Evolutionary conservation across 2,797 vertebrate genomes (phyloP), one percentile per base, ranked within the genome.

Genomic region (Vultur gryphus): DNA sequence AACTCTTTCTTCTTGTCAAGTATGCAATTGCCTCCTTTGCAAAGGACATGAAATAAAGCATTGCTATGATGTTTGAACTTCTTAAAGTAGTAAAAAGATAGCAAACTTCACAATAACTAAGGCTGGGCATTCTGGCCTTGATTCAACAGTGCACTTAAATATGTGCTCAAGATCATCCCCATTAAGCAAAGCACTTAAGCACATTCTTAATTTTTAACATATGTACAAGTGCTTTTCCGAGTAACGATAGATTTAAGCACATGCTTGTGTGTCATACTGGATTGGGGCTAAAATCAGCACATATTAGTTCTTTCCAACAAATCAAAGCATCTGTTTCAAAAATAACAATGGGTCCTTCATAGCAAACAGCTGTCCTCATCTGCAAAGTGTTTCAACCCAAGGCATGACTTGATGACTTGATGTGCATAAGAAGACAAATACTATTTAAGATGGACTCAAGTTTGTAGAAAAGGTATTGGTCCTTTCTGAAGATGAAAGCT

Each of bases 161-260:
- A 93, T 77, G 52, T 94, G 87, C 35, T 92, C 94, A 75, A 91
- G 72, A 96, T 92, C 94, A 91, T 94, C 84, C 35, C 95, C 92
- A 92, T 97, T 97, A 97, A 93, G 95, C 49, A 89, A 82, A 96
- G 72, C 72, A 96, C 92, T 97, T 97, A 97, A 97, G 95, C 71
- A 93, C 57, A 88, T 95, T 96, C 96, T 93, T 96, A 97, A 96
- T 96, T 97, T 96, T 94, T 93, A 96, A 94, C 96, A 96, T 95
- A 93, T 96, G 96, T 81, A 93, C 33, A 91, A 96, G n/a, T 88
- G 65, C 89, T 95, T 94, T 92, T 89, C 89, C 0, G 41, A 92
- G 79, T 91, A 96, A 95, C 1, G 82, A 92, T 89, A 94, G 89
- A 95, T 96, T 96, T 96, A 87, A 91, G 95, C 94, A 95, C 95